Percentiles rank a stretch among this genome's conserved stretches.
Conservation (phyloP, 2,888 invertebrate species). For the Desoria tigrina region DNA sequence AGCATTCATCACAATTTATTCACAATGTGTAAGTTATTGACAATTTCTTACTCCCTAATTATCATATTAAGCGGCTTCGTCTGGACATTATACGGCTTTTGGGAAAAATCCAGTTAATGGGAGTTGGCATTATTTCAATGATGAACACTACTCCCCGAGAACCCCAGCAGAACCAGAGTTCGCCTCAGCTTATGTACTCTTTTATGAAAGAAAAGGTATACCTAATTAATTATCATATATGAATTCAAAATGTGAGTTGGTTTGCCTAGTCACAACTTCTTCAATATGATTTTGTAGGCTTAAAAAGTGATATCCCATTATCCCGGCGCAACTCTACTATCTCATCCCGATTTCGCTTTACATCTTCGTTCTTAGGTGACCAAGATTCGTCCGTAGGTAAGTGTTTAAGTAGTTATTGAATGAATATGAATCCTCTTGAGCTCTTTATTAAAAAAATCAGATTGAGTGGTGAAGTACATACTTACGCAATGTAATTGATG, state of each 20-base stretch:
- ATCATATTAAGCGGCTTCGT: conserved; percentile 58
- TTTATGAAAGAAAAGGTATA: conserved; percentile 64
- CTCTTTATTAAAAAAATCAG: no score
- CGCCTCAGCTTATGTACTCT: conserved; percentile 66
- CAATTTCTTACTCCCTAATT: no score
- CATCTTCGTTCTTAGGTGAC: background rate
- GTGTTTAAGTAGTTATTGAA: no score
- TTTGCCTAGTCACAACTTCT: conserved; percentile 66
- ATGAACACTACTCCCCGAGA: conserved; percentile 62
- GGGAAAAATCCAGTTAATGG: conserved; percentile 63
- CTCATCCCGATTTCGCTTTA: background rate
- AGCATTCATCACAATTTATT: background rate
- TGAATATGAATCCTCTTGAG: no score
- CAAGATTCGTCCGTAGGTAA: background rate
- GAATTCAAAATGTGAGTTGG: background rate
- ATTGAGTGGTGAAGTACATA: no score
- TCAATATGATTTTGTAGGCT: conserved; percentile 65
- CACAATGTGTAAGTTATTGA: background rate
- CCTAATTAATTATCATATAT: background rate
- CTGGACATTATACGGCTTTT: conserved; percentile 67
- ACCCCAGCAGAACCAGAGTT: conserved; percentile 64
- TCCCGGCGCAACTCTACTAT: background rate
- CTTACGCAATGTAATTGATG: no score
- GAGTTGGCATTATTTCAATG: conserved; percentile 66
- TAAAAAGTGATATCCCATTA: conserved; percentile 19